Evolutionary conservation across 2,888 invertebrate genomes (phyloP).

Genomic region (Diploptera punctata): DNA sequence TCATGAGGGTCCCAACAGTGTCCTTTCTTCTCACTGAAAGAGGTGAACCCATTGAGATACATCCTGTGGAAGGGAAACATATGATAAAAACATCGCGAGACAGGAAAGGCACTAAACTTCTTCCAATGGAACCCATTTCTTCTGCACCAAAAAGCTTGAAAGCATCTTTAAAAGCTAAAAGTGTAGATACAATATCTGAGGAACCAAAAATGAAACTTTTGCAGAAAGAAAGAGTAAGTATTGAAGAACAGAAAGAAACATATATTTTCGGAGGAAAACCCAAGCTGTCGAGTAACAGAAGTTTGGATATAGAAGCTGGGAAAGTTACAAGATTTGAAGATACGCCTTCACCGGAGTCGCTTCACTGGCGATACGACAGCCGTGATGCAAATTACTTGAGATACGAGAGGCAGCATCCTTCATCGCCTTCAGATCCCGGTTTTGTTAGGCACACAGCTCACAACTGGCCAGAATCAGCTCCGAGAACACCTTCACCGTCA

Average conservation of each 20-base stretch:
- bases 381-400: constrained; percentile 38
- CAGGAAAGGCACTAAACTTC: constrained; percentile 19
- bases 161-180: not conserved
- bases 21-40: constrained; percentile 33
- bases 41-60: constrained; percentile 16
- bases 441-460: constrained; percentile 76
- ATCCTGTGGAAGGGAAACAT: not conserved
- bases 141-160: not conserved
- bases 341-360: constrained; percentile 20
- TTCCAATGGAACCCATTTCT: constrained; percentile 32
- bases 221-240: not conserved
- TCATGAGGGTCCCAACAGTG: constrained; percentile 30
- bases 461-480: constrained; percentile 62
- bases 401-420: constrained; percentile 49
- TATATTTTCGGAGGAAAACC: constrained; percentile 18
- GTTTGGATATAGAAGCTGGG: not conserved
- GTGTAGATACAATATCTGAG: not conserved
- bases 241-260: not conserved
- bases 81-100: not conserved
- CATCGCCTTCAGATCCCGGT: constrained; percentile 75
- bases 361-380: constrained; percentile 40
- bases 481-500: constrained; percentile 68
- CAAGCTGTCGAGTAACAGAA: not conserved
- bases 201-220: not conserved
- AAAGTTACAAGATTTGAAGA: constrained; percentile 52